Evolutionary conservation across 2,113 vertebrate species (phyloP).

Genomic region (Bujurquina vittata): DNA sequence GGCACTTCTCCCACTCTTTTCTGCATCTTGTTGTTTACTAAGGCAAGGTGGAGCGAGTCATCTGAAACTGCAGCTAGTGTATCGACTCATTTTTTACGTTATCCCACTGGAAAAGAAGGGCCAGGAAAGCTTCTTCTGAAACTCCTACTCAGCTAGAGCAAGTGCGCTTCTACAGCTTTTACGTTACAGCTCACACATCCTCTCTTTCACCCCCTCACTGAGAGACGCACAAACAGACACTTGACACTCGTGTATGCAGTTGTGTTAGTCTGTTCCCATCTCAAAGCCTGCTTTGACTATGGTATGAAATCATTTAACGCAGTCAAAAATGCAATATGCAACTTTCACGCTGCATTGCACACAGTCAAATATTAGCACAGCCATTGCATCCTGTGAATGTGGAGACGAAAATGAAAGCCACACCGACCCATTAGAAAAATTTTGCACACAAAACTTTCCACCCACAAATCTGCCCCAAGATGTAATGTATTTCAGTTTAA

Average conservation of each 20-base stretch:
- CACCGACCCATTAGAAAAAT: not conserved
- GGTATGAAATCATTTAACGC: not conserved
- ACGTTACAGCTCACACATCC: not conserved
- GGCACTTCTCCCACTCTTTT: conserved; percentile 45
- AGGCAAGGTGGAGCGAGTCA: conserved; percentile 42
- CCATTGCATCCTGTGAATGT: not conserved
- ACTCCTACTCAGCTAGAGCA: conserved; percentile 22
- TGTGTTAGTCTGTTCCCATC: not conserved
- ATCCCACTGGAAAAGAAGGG: not conserved
- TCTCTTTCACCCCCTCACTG: not conserved
- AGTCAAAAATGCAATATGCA: not conserved
- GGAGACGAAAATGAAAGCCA: not conserved
- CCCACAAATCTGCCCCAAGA: conserved; percentile 13
- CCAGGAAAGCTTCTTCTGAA: not conserved
- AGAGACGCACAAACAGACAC: not conserved
- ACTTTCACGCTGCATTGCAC: not conserved
- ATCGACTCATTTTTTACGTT: conserved; percentile 5
- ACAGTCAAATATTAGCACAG: not conserved
- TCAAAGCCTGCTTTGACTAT: not conserved
- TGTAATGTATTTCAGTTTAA: not conserved
- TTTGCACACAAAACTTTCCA: conserved; percentile 16
- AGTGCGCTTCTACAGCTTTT: no score
- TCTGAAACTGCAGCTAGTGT: conserved; percentile 16
- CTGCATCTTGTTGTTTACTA: conserved; percentile 42
- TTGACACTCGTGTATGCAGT: not conserved